phyloP scores from a whole-genome alignment of 2,888 invertebrate species.

The Penaeus monodon region DNA sequence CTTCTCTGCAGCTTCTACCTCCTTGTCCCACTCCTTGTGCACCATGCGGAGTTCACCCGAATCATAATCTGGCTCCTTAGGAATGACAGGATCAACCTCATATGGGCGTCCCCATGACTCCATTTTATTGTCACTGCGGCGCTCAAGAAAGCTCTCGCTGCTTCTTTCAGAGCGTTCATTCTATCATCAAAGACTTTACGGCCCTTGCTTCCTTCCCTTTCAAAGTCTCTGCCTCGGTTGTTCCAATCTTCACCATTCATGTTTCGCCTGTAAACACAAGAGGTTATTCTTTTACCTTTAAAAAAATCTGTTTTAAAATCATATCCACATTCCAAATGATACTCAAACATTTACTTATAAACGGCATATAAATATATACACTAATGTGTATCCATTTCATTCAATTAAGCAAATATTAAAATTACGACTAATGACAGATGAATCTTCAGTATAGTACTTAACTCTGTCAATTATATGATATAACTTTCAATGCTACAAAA shows the following conservation, averaged over 20 bases:
- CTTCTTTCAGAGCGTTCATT: conserved; percentile 27
- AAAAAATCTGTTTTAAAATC: not conserved
- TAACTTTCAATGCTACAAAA: too few relatives aligned
- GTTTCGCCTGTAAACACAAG: conserved; percentile 30
- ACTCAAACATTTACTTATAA: not conserved
- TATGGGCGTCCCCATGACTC: conserved; percentile 39
- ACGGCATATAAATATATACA: too few relatives aligned
- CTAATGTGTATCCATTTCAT: too few relatives aligned
- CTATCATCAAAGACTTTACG: conserved; percentile 43
- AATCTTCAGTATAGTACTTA: too few relatives aligned
- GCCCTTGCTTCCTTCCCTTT: conserved; percentile 36
- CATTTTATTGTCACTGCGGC: conserved; percentile 33
- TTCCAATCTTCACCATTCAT: conserved; percentile 58
- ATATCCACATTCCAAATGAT: too few relatives aligned
- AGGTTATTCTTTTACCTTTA: not conserved
- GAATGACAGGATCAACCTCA: conserved; percentile 23
- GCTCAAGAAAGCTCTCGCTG: conserved; percentile 29
- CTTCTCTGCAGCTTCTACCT: conserved; percentile 53
- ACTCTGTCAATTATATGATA: too few relatives aligned
- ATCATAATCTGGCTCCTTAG: conserved; percentile 27
- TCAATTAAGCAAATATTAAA: too few relatives aligned
- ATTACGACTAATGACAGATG: too few relatives aligned
- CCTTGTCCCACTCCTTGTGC: conserved; percentile 61
- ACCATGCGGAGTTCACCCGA: conserved; percentile 35
- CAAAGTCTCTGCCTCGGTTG: conserved; percentile 39